Base-by-base conservation (phyloP, 1,140 invertebrate species). In the Leptonema lineaticorne region DNA sequence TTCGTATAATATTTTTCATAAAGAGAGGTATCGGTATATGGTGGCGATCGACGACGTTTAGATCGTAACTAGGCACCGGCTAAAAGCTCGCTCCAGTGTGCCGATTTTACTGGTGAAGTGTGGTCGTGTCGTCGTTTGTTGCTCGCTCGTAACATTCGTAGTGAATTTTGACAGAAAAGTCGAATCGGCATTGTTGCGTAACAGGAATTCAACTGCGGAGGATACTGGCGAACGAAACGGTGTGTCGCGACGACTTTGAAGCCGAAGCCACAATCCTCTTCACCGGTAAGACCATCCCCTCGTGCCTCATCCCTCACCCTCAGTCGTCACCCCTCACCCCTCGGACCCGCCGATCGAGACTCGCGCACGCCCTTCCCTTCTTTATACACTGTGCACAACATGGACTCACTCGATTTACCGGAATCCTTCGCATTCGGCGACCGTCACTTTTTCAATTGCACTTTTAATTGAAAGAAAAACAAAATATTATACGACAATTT, bases 91-190 rank as follows among this genome's bases (percentile, higher is more conserved):
- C n/a, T n/a, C n/a, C n/a, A 53, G 50, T 53, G 50, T 53, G 50
- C 27, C 50, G 50, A 53, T 53, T 8, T 20, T 1, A 8, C 27
- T 53, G 22, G 50, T 26, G 20, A 20, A 24, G 8, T 5, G 6
- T 5, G 50, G 50, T 53, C n/a, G 50, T 53, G 50, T 26, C 5
- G 24, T 2, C 16, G n/a, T 14, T 9, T 4, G 11, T 4, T 14
- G 16, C 37, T 41, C 11, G 37, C 37, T n/a, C 22, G 22, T 53
- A 11, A 26, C 50, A 22, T 53, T 22, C 22, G 50, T 45, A n/a
- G 37, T 53, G 22, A 22, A 53, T 53, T 53, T 24, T 53, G 50
- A 53, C 50, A 53, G 50, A 53, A 53, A 53, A 53, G 3, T 20
- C 27, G 5, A 26, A 11, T 24, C 24, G 37, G 9, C 37, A 9